phyloP scores from a whole-genome alignment of 2,888 invertebrate species.

The Synanthedon andrenaeformis region DNA sequence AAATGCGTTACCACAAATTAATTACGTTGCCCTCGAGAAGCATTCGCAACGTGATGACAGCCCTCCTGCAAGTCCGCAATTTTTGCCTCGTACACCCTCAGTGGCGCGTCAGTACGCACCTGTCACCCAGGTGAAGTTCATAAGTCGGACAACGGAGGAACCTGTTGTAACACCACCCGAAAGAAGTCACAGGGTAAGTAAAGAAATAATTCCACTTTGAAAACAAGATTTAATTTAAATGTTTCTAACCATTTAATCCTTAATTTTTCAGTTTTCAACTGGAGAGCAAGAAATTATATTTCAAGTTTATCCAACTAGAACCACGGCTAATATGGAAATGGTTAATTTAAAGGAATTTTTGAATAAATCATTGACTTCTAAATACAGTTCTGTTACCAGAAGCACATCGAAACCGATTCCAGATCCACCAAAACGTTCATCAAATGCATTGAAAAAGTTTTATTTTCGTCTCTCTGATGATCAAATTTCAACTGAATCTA shows the following conservation, averaged over 20 bases:
- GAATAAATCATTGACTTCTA: slow-evolving; percentile 9
- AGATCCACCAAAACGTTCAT: slow-evolving; percentile 14
- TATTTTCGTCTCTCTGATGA: not conserved
- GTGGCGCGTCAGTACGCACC: slow-evolving; percentile 44
- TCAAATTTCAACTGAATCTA: not conserved
- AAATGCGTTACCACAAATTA: not conserved
- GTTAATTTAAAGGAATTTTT: slow-evolving; percentile 15
- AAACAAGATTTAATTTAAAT: too few relatives aligned
- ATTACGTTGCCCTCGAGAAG: not conserved
- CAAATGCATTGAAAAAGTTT: slow-evolving; percentile 1
- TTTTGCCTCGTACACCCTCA: slow-evolving; percentile 26
- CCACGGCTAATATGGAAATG: slow-evolving; percentile 14
- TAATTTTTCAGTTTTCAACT: too few relatives aligned
- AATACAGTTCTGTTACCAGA: slow-evolving; percentile 13
- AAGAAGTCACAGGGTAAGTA: not conserved
- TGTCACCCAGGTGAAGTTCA: slow-evolving; percentile 44
- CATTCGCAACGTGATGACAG: slow-evolving; percentile 45
- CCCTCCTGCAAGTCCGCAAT: slow-evolving; percentile 46
- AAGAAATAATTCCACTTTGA: too few relatives aligned
- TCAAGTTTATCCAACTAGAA: slow-evolving; percentile 20
- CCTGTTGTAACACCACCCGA: slow-evolving; percentile 27
- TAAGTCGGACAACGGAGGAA: slow-evolving; percentile 19
- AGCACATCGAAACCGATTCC: slow-evolving; percentile 7
- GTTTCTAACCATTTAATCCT: too few relatives aligned
- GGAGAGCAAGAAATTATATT: not conserved